These are phyloP conservation scores for Caenorhabditis imperialis DNA, from an alignment of 2,888 invertebrate species.

Conservation along the genomic window DNA sequence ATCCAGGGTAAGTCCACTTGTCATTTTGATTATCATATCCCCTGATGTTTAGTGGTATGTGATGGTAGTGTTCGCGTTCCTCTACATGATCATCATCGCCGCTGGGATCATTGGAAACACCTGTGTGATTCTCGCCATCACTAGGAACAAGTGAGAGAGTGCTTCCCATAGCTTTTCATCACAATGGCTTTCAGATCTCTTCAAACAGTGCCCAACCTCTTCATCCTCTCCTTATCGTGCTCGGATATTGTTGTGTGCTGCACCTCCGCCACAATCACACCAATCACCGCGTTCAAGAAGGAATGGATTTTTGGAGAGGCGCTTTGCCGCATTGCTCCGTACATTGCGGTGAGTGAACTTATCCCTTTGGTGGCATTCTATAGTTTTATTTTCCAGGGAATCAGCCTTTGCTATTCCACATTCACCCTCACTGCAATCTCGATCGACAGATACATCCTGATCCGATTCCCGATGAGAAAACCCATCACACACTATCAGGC, in stretches of 20 bases:
- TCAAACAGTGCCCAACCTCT: conserved; percentile 77
- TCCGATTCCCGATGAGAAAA: conserved; percentile 76
- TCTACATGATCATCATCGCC: conserved; percentile 72
- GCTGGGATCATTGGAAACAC: conserved; percentile 74
- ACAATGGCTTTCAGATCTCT: conserved; percentile 62
- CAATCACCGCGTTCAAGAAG: conserved; percentile 76
- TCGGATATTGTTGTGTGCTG: conserved; percentile 77
- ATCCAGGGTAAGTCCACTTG: conserved; percentile 42
- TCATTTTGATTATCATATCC: background rate
- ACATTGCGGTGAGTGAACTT: conserved; percentile 66
- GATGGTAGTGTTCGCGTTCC: conserved; percentile 70
- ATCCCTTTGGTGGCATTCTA: no score
- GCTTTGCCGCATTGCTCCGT: conserved; percentile 73
- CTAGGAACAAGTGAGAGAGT: conserved; percentile 69
- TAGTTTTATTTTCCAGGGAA: conserved; percentile 69
- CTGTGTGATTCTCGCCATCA: conserved; percentile 75
- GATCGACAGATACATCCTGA: conserved; percentile 73
- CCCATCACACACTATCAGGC: conserved; percentile 73
- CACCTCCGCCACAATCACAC: conserved; percentile 76
- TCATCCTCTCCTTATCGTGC: conserved; percentile 74
- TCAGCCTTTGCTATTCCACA: conserved; percentile 73
- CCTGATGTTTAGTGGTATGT: conserved; percentile 57
- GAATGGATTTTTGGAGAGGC: conserved; percentile 76
- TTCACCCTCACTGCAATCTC: conserved; percentile 76
- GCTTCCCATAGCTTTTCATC: no score